phyloP scores from a whole-genome alignment of 2,113 vertebrate species.

The Seriola dumerili region DNA sequence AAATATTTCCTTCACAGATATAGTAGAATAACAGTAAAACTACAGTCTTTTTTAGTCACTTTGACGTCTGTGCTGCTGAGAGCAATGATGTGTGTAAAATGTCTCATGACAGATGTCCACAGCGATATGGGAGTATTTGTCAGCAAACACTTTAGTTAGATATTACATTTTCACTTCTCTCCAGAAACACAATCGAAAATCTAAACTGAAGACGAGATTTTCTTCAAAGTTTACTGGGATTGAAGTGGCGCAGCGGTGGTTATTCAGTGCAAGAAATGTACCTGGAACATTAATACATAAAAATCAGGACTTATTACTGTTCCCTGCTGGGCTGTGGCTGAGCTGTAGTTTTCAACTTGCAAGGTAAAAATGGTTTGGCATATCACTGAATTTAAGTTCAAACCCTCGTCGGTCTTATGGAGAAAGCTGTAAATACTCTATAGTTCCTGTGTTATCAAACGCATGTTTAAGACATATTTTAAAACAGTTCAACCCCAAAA shows the following conservation, averaged over 20 bases:
- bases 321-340: slow-evolving; percentile 38
- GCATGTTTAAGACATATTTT: slow-evolving; percentile 24
- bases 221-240: slow-evolving; percentile 65
- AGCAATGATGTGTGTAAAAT: slow-evolving; percentile 48
- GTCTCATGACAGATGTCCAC: slow-evolving; percentile 69
- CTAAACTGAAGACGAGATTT: slow-evolving; percentile 38
- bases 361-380: slow-evolving; percentile 25
- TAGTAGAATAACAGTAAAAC: slow-evolving; percentile 42
- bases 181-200: slow-evolving; percentile 39
- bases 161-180: slow-evolving; percentile 59
- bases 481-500: not conserved
- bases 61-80: slow-evolving; percentile 43
- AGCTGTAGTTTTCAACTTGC: slow-evolving; percentile 36
- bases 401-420: slow-evolving; percentile 9
- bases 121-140: slow-evolving; percentile 66
- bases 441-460: slow-evolving; percentile 27
- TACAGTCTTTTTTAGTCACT: slow-evolving; percentile 49
- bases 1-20: slow-evolving; percentile 37
- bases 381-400: slow-evolving; percentile 18
- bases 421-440: slow-evolving; percentile 24
- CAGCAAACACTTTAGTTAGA: slow-evolving; percentile 67
- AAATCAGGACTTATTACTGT: slow-evolving; percentile 53
- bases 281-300: slow-evolving; percentile 50
- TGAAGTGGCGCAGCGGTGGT: slow-evolving; percentile 48
- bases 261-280: slow-evolving; percentile 45